Conservation (phyloP, 2,113 vertebrate species). For the Myotis brandtii region DNA sequence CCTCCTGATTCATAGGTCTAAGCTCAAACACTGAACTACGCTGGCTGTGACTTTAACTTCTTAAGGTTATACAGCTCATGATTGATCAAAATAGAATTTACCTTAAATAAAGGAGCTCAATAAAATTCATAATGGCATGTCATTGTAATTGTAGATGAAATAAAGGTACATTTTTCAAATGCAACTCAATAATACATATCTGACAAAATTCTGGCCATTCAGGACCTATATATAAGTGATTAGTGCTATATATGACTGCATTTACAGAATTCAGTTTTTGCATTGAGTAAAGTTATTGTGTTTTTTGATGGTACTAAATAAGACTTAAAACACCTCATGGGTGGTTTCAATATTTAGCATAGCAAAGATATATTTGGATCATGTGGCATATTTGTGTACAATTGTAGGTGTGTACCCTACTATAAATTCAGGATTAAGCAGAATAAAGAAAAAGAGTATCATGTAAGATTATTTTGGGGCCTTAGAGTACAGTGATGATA, state of each 20-base stretch:
- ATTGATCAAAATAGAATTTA: neutral
- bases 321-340: neutral
- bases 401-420: neutral
- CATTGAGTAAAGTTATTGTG: neutral
- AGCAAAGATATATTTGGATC: neutral
- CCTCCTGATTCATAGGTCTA: too few relatives aligned
- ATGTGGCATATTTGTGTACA: neutral
- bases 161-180: neutral
- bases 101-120: neutral
- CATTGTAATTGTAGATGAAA: neutral
- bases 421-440: neutral
- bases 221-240: neutral
- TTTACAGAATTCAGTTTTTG: neutral
- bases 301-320: neutral
- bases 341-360: neutral
- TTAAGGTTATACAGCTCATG: neutral
- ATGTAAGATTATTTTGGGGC: neutral
- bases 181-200: neutral
- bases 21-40: too few relatives aligned
- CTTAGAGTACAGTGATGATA: neutral
- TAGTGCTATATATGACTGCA: neutral
- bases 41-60: too few relatives aligned
- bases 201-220: neutral
- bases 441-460: neutral
- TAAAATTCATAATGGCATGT: neutral